Evolutionary conservation across 2,888 invertebrate genomes (phyloP), one percentile per base, ranked within the genome.

Genomic region (Oligia fasciuncula): DNA sequence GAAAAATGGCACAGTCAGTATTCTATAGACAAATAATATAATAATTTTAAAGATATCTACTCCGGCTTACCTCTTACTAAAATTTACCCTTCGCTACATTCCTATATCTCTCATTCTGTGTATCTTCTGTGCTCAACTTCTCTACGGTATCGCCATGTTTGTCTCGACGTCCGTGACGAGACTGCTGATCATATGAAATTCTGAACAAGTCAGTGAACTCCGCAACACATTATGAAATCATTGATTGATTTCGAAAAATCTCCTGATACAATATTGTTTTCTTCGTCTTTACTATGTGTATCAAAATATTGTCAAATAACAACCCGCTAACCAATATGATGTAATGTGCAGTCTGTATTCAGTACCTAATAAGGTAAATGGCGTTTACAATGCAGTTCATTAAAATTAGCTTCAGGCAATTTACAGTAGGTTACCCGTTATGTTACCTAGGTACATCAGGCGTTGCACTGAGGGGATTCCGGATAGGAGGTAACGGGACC

Each of bases 191-290:
- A 87, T 76, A 87, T 80, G 87, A 87, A 89, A 91, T 91, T 89
- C 86, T 89, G 76, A 76, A 70, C 65, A 82, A 84, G 92, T 90
- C 91, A 89, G 73, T 87, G 91, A 91, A 87, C 91, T 87, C 76
- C 1, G 54, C 29, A 46, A 65, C 6, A 46, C 62, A 70, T 82
- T 81, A 80, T 77, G 69, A 84, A 81, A 87, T 73, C 70, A 62
- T 5, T 62, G 43, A 75, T 87, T 62, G 19, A 57, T 75, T 86
- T 79, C 23, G 14, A 74, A 65, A 82, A 63, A 76, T 54, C 17
- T 40, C 6, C 4, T 23, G 6, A 54, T 40, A 9, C 4, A 9
- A 8, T 49, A 23, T 46, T 0, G n/a, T n/a, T 60, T n/a, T n/a
- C 35, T 62, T 65, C 5, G 4, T 23, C 11, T 40, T 65, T 6